Evolutionary conservation across 2,113 vertebrate genomes (phyloP).

Genomic region (Corydoras sp.): DNA sequence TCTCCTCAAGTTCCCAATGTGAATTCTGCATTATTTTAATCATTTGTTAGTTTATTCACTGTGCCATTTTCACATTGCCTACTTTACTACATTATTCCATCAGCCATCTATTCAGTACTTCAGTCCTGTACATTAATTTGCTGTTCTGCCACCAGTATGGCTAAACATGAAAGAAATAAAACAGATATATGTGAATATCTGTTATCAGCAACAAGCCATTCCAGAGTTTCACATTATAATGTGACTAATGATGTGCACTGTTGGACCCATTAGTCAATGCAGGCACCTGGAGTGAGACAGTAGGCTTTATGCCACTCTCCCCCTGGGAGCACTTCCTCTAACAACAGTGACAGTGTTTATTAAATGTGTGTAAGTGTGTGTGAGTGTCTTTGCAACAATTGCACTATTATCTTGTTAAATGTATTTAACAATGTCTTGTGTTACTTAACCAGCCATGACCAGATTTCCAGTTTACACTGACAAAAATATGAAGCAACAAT

Average conservation of each 20-base stretch:
- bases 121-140: neutral
- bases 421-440: no score
- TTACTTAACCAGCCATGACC: no score
- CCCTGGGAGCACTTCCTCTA: neutral
- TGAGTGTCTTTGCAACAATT: neutral
- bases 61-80: neutral
- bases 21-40: no score
- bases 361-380: neutral
- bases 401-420: neutral
- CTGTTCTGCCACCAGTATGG: neutral
- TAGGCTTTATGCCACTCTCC: constrained; percentile 9
- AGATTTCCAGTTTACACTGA: no score
- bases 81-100: neutral
- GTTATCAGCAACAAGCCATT: neutral
- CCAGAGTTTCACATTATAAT: constrained; percentile 2
- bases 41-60: no score
- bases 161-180: neutral
- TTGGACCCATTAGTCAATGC: constrained; percentile 29
- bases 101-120: neutral
- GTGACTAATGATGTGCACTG: constrained; percentile 25
- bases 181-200: constrained; percentile 11
- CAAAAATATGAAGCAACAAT: no score
- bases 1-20: no score
- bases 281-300: constrained; percentile 29
- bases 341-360: constrained; percentile 5